Evolutionary conservation across 2,888 invertebrate species (phyloP).

Genomic region (Capitulum mitella): DNA sequence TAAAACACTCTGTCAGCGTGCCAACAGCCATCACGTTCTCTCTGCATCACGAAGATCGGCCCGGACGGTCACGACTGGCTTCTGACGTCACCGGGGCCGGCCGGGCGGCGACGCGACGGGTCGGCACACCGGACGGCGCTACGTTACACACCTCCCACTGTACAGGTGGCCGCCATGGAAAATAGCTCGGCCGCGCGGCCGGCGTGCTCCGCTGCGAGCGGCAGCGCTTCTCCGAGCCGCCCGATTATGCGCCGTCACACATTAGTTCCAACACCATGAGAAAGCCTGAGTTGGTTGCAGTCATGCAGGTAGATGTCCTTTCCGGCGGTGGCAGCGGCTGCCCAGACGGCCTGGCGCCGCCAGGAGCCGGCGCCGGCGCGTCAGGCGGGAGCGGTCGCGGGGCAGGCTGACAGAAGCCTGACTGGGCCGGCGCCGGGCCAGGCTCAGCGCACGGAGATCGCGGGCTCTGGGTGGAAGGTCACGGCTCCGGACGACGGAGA

Average conservation of each 20-base stretch:
- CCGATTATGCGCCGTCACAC: not conserved
- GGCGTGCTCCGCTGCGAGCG: not conserved
- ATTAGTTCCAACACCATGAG: conserved; percentile 23
- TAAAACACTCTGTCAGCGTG: not conserved
- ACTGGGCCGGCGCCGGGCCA: no score
- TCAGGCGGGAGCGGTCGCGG: no score
- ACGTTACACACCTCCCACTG: not conserved
- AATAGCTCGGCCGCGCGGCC: not conserved
- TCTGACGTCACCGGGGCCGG: no score
- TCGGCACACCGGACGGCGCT: not conserved
- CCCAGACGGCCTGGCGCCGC: not conserved
- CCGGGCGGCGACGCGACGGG: no score
- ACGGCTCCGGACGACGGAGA: no score
- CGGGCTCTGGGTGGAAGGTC: no score
- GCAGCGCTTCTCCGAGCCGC: not conserved
- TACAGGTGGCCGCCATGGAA: not conserved
- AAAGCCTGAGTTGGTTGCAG: conserved; percentile 18
- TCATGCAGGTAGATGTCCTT: conserved; percentile 9
- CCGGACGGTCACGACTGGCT: not conserved
- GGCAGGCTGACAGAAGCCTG: no score
- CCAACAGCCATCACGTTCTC: not conserved
- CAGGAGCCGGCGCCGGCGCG: not conserved
- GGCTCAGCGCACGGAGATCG: no score
- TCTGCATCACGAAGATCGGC: not conserved
- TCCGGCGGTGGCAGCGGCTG: not conserved